These are phyloP conservation scores for Ctenosaura bakeri DNA, from an alignment of 2,797 vertebrate species.

Conservation along the genomic window DNA sequence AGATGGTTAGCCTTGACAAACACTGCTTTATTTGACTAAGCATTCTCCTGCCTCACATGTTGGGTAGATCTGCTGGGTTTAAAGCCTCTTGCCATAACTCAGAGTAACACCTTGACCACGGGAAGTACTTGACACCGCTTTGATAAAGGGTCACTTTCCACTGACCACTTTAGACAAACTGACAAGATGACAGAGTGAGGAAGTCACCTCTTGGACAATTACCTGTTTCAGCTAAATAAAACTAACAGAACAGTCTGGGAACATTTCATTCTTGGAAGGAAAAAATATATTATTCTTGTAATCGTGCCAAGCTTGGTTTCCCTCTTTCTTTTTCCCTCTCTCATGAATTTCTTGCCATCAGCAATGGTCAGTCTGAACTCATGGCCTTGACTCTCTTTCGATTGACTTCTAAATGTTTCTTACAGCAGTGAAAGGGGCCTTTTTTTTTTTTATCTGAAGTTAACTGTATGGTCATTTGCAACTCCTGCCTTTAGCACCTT, in stretches of 20 bases:
- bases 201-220: neutral
- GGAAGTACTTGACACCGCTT: neutral
- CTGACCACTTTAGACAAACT: constrained; percentile 7
- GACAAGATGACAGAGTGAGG: constrained; percentile 6
- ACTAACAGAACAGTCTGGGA: neutral
- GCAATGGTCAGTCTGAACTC: constrained; percentile 18
- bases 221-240: neutral
- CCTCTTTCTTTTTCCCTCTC: neutral
- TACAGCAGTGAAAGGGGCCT: neutral
- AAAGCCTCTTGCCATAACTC: constrained; percentile 3
- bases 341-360: constrained; percentile 15
- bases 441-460: rapidly evolving
- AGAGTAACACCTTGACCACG: constrained; percentile 9
- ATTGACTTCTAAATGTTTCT: constrained; percentile 21
- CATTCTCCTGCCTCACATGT: neutral
- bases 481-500: neutral
- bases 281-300: constrained; percentile 21
- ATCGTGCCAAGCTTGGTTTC: constrained; percentile 17
- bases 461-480: neutral
- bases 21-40: neutral
- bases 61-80: neutral
- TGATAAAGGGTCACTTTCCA: constrained; percentile 18
- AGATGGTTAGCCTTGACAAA: neutral
- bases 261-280: constrained; percentile 27
- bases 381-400: neutral